Conservation (phyloP, 1,140 invertebrate species). For the Drosophila littoralis region DNA sequence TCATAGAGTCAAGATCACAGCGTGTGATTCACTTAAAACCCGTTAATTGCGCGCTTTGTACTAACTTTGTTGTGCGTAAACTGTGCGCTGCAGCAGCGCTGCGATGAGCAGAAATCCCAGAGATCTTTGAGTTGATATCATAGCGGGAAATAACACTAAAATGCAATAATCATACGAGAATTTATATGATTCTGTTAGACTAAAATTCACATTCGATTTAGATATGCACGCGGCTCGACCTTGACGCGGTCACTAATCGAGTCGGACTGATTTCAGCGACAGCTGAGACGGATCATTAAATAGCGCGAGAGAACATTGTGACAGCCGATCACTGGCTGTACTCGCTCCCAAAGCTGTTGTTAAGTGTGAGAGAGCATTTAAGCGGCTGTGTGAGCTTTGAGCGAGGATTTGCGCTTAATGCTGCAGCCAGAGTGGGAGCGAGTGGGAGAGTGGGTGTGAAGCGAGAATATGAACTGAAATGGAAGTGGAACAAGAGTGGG, state of each 20-base stretch:
- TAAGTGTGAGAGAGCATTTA: background rate
- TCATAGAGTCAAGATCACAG: conserved; percentile 43
- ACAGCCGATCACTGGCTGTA: background rate
- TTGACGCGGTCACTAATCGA: background rate
- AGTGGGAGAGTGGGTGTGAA: background rate
- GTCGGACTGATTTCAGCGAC: conserved; percentile 13
- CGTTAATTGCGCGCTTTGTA: conserved; percentile 27
- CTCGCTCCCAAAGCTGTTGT: conserved; percentile 2
- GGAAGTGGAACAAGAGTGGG: background rate
- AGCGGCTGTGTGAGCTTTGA: conserved; percentile 2
- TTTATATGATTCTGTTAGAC: background rate
- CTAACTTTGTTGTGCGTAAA: conserved; percentile 66
- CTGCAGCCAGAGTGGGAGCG: background rate
- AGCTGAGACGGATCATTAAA: conserved; percentile 21
- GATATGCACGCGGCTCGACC: background rate
- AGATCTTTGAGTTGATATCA: conserved; percentile 39
- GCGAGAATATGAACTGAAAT: background rate
- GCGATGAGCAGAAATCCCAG: conserved; percentile 44
- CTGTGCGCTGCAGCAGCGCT: conserved; percentile 35
- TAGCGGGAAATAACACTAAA: conserved; percentile 29
- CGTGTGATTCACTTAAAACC: conserved; percentile 45
- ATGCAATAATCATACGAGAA: background rate
- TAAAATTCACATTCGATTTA: conserved; percentile 1
- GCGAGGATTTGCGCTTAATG: background rate
- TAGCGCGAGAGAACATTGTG: background rate